Percentiles rank a stretch among this genome's conserved stretches.
Evolutionary conservation across 2,797 vertebrate species (phyloP).

Genomic region (Remorina albescens): DNA sequence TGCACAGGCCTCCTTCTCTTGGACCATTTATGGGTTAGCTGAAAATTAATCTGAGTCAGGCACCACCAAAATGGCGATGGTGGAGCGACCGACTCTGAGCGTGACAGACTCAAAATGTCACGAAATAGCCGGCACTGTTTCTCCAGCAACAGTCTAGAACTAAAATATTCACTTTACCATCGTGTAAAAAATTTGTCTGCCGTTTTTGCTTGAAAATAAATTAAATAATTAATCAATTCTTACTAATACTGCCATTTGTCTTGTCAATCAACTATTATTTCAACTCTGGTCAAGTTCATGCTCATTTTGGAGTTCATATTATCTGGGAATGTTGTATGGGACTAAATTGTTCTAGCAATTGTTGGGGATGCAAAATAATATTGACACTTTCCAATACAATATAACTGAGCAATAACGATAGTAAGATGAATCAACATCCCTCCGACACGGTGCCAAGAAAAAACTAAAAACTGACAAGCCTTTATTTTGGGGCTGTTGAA

Average conservation of each 20-base stretch:
- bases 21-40: no score
- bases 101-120: no score
- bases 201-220: not conserved
- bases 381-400: not conserved
- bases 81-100: no score
- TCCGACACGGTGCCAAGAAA: not conserved
- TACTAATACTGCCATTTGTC: not conserved
- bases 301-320: not conserved
- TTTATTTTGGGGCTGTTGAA: slow-evolving; percentile 22
- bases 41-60: no score
- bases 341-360: not conserved
- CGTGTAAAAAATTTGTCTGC: not conserved
- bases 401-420: not conserved
- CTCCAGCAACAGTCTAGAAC: no score
- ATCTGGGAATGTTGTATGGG: not conserved
- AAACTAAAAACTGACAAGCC: slow-evolving; percentile 8
- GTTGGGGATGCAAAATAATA: not conserved
- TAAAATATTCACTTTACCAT: not conserved
- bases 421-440: not conserved
- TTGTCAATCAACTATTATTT: not conserved
- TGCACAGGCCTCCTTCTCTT: no score
- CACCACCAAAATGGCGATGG: no score
- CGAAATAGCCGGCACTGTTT: no score
- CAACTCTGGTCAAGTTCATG: not conserved
- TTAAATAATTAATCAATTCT: not conserved